phyloP scores from a whole-genome alignment of 2,797 vertebrate species.

The Syndactyla subalaris region DNA sequence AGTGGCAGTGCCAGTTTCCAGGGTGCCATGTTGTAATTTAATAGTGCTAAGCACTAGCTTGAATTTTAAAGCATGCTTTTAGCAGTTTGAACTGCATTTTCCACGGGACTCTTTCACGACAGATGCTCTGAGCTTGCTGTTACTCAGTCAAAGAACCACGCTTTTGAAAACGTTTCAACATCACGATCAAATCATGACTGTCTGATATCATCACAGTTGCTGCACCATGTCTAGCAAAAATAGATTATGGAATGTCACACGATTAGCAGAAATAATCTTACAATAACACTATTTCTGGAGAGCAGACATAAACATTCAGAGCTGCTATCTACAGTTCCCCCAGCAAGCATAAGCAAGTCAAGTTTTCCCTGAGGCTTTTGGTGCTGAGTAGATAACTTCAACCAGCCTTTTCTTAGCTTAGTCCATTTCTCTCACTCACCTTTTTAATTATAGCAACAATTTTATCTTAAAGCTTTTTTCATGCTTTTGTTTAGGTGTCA shows the following conservation, averaged over 20 bases:
- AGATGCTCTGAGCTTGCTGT: background rate
- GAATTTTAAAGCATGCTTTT: conserved; percentile 39
- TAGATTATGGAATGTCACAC: background rate
- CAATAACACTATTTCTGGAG: background rate
- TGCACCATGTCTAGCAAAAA: background rate
- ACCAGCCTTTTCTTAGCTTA: background rate
- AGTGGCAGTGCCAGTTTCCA: background rate
- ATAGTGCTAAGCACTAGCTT: background rate
- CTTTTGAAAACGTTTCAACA: background rate
- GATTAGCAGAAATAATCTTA: conserved; percentile 9
- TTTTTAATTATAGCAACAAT: background rate
- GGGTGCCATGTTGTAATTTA: background rate
- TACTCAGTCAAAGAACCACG: background rate
- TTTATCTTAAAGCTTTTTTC: background rate
- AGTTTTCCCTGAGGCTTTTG: background rate
- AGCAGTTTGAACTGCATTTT: background rate
- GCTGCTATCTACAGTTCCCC: background rate
- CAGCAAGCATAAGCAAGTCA: background rate
- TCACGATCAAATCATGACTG: background rate
- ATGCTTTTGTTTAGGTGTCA: background rate
- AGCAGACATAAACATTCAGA: background rate
- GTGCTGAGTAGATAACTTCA: background rate
- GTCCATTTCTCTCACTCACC: background rate
- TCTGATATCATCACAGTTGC: background rate
- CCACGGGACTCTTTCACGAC: background rate